Conservation (phyloP, 2,113 vertebrate species). For the Antigone vipio region DNA sequence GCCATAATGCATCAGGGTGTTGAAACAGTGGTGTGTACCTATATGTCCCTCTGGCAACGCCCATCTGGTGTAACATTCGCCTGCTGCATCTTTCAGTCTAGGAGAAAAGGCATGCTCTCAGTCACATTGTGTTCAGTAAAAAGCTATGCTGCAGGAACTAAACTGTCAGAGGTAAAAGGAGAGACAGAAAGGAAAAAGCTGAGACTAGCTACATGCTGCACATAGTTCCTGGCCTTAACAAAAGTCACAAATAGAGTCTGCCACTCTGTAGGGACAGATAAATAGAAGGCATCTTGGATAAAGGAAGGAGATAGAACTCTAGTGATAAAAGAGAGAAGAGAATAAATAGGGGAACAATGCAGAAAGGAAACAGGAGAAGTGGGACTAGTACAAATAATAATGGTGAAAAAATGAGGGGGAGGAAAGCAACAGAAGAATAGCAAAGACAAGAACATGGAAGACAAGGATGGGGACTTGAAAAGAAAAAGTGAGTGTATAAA, state of each 20-base stretch:
- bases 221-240: neutral
- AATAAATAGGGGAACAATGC: neutral
- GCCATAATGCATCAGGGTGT: neutral
- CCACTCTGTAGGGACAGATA: neutral
- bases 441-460: neutral
- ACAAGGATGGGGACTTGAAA: neutral
- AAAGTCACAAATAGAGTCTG: neutral
- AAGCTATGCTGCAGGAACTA: neutral
- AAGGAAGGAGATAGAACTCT: neutral
- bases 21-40: neutral
- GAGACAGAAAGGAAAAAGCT: neutral
- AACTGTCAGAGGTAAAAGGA: neutral
- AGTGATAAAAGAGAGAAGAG: neutral
- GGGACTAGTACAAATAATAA: neutral
- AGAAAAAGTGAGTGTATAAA: neutral
- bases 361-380: neutral
- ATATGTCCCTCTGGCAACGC: neutral
- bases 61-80: neutral
- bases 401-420: rapidly evolving
- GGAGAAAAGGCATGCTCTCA: neutral
- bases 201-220: neutral
- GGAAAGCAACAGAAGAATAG: neutral
- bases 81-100: neutral
- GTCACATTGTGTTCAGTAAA: neutral
- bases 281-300: neutral